Evolutionary conservation across 2,888 invertebrate genomes (phyloP).

Genomic region (Cyclophora albipunctata): DNA sequence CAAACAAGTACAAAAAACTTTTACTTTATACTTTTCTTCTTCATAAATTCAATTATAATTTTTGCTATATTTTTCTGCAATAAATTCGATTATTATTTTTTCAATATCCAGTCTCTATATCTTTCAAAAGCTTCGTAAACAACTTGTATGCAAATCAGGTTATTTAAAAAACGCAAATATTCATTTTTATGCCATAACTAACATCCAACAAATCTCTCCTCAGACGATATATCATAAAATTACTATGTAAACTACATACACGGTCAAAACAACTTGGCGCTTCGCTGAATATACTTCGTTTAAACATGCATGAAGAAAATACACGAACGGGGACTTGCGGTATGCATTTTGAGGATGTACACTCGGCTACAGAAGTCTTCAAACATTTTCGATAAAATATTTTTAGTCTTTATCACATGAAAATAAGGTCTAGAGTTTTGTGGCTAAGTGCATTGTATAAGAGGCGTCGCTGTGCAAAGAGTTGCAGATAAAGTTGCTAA

Average conservation of each 20-base stretch:
- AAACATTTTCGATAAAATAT: constrained; percentile 1
- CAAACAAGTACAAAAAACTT: too few species aligned
- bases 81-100: too few species aligned
- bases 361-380: constrained; percentile 6
- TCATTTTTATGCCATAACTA: too few species aligned
- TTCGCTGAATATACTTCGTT: constrained; percentile 22
- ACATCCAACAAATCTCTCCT: background rate
- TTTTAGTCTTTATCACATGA: constrained; percentile 3
- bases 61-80: too few species aligned
- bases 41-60: too few species aligned
- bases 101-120: too few species aligned
- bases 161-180: too few species aligned
- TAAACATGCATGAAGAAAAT: constrained; percentile 34
- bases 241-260: constrained; percentile 1
- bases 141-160: too few species aligned
- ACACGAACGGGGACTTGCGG: constrained; percentile 24
- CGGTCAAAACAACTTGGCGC: constrained; percentile 18
- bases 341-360: constrained; percentile 27
- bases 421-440: constrained; percentile 8
- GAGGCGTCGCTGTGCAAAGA: constrained; percentile 6
- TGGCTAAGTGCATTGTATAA: constrained; percentile 6
- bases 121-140: too few species aligned
- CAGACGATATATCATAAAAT: background rate
- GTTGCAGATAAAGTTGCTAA: constrained; percentile 47
- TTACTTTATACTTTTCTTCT: too few species aligned